A percentile compares a stretch with the other conserved stretches of the same genome.
phyloP scores from a whole-genome alignment of 2,797 vertebrate species.

The Glossophaga mutica region DNA sequence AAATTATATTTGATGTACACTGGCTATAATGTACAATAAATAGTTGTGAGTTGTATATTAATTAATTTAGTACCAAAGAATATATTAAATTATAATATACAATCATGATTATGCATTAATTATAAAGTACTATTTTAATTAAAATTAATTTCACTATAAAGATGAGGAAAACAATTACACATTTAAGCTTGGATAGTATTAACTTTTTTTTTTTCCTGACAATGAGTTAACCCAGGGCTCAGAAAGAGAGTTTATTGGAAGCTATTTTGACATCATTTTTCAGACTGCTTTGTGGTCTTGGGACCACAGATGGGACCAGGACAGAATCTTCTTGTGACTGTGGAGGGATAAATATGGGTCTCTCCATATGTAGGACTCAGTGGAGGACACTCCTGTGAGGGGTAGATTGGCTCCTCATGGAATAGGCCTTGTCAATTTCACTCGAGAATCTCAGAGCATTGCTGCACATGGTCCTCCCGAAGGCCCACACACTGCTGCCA shows the following conservation, averaged over 20 bases:
- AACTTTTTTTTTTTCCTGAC: too few species aligned
- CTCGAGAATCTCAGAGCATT: slow-evolving; percentile 72
- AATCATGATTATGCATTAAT: background rate
- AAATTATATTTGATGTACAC: background rate
- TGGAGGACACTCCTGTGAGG: slow-evolving; percentile 62
- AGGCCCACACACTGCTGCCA: background rate
- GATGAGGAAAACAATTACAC: background rate
- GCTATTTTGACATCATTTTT: background rate
- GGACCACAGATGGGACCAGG: background rate
- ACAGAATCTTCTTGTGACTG: background rate
- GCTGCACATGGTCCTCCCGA: slow-evolving; percentile 76
- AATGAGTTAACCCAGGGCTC: background rate
- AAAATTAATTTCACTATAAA: background rate
- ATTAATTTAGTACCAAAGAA: background rate
- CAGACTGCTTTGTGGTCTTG: background rate
- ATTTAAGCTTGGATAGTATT: background rate
- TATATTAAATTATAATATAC: background rate
- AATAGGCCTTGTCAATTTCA: slow-evolving; percentile 65
- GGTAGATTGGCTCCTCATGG: slow-evolving; percentile 67
- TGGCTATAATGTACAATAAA: background rate
- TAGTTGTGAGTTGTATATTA: background rate
- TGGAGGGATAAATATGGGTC: too few species aligned
- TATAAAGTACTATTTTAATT: background rate
- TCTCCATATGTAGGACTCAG: slow-evolving; percentile 48
- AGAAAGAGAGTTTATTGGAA: slow-evolving; percentile 54